Conservation (phyloP, 2,888 invertebrate species). For the Salticus scenicus region DNA sequence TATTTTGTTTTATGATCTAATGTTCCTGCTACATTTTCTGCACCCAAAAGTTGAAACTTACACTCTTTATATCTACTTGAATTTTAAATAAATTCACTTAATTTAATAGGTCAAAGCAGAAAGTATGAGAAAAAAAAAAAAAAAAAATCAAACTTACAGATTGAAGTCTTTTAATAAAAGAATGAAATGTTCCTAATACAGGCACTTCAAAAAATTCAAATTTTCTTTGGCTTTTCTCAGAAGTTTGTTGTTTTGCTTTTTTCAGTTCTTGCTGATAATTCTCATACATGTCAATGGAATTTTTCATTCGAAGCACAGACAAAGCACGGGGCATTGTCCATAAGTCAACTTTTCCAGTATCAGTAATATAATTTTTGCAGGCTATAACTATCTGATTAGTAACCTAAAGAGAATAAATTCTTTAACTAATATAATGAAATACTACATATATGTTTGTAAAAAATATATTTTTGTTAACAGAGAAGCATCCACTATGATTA, state of each 20-base stretch:
- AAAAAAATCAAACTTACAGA: constrained; percentile 79
- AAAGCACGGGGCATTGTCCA: constrained; percentile 85
- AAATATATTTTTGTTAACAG: too few relatives aligned
- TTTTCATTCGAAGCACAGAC: constrained; percentile 84
- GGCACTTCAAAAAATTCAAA: constrained; percentile 92
- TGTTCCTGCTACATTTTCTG: too few relatives aligned
- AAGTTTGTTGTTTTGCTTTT: constrained; percentile 83
- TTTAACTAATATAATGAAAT: too few relatives aligned
- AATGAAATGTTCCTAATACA: constrained; percentile 91
- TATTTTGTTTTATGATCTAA: too few relatives aligned
- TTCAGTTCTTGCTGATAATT: constrained; percentile 80
- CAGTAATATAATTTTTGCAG: constrained; percentile 86
- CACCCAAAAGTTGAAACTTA: too few relatives aligned
- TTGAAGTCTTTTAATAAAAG: constrained; percentile 84
- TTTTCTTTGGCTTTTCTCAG: constrained; percentile 82
- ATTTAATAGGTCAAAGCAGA: too few relatives aligned
- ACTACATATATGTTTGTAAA: too few relatives aligned
- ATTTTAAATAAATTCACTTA: too few relatives aligned
- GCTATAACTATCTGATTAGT: constrained; percentile 91
- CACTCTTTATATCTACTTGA: too few relatives aligned
- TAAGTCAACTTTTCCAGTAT: constrained; percentile 82
- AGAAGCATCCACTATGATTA: too few relatives aligned
- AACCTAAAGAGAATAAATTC: too few relatives aligned
- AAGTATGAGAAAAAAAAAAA: too few relatives aligned
- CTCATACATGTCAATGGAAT: constrained; percentile 78